Evolutionary conservation across 2,888 invertebrate genomes (phyloP).

Genomic region (Busseola fusca): DNA sequence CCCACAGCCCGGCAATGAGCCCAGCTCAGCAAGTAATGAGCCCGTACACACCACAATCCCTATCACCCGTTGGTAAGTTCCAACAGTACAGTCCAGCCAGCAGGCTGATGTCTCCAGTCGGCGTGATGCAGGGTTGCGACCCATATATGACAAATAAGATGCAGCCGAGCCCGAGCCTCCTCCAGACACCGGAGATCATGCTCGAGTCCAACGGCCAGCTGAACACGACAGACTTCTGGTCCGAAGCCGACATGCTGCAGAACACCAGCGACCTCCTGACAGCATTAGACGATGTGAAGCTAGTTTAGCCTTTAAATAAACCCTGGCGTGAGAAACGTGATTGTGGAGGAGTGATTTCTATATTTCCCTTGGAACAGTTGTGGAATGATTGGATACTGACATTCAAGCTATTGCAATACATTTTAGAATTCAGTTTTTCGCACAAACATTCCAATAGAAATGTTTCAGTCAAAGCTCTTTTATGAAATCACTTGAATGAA

Average conservation of each 20-base stretch:
- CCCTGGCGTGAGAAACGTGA: conserved; percentile 38
- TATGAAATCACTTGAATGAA: conserved; percentile 81
- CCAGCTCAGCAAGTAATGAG: conserved; percentile 80
- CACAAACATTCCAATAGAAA: conserved; percentile 71
- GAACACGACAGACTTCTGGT: conserved; percentile 78
- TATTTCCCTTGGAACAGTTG: conserved; percentile 57
- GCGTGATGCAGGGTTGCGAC: conserved; percentile 78
- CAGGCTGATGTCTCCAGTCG: conserved; percentile 74
- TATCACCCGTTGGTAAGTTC: conserved; percentile 80
- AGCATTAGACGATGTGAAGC: conserved; percentile 84
- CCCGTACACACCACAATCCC: conserved; percentile 81
- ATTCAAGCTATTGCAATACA: conserved; percentile 64
- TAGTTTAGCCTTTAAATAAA: conserved; percentile 67
- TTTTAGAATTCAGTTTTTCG: conserved; percentile 62
- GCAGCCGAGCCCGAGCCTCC: conserved; percentile 80
- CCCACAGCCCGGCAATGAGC: conserved; percentile 82
- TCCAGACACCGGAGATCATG: conserved; percentile 74
- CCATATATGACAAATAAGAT: conserved; percentile 83
- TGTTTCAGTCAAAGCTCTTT: conserved; percentile 60
- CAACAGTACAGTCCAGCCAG: conserved; percentile 77
- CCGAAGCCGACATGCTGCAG: conserved; percentile 80
- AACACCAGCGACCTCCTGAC: conserved; percentile 78
- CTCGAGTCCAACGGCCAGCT: conserved; percentile 75
- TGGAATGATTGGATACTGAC: conserved; percentile 60
- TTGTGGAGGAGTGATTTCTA: conserved; percentile 73